A percentile compares a stretch with the other conserved stretches of the same genome.
These are phyloP conservation scores for Drosophila saltans DNA, from an alignment of 1,140 invertebrate genomes.

Conservation along the genomic window DNA sequence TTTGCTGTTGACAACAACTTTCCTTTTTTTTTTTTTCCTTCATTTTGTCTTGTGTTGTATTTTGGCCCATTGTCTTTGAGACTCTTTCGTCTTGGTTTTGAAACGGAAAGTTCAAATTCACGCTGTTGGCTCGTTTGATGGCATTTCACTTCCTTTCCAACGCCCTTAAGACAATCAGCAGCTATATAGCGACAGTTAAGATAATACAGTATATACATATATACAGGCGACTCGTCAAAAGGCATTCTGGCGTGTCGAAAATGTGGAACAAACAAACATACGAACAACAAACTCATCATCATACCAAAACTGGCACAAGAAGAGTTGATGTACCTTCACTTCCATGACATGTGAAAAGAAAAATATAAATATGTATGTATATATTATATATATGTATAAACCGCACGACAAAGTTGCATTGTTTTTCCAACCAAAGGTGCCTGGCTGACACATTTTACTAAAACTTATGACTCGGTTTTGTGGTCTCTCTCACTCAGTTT, in stretches of 20 bases:
- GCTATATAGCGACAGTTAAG: no score
- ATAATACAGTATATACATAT: slow-evolving; percentile 22
- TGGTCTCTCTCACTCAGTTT: slow-evolving; percentile 14
- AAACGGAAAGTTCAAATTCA: slow-evolving; percentile 72
- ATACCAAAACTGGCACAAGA: slow-evolving; percentile 37
- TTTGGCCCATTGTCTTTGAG: slow-evolving; percentile 53
- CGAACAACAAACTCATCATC: slow-evolving; percentile 32
- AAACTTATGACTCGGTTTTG: slow-evolving; percentile 17
- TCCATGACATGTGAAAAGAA: slow-evolving; percentile 16
- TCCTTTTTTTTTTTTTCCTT: slow-evolving; percentile 50
- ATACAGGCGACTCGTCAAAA: slow-evolving; percentile 38
- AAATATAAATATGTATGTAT: neutral
- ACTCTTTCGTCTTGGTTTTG: slow-evolving; percentile 8
- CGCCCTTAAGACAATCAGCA: slow-evolving; percentile 37
- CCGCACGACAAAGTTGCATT: slow-evolving; percentile 43
- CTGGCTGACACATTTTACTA: slow-evolving; percentile 25
- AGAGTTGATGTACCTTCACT: slow-evolving; percentile 8
- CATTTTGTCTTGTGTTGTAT: no score
- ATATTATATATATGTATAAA: neutral
- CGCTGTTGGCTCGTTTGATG: slow-evolving; percentile 18
- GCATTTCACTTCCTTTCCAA: slow-evolving; percentile 76
- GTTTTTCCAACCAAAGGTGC: slow-evolving; percentile 30
- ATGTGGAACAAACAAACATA: slow-evolving; percentile 6
- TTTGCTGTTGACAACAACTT: slow-evolving; percentile 59
- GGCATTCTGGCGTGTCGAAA: slow-evolving; percentile 66